These are phyloP conservation scores for Lasioglossum pauxillum DNA, from an alignment of 2,888 invertebrate genomes.

Conservation along the genomic window DNA sequence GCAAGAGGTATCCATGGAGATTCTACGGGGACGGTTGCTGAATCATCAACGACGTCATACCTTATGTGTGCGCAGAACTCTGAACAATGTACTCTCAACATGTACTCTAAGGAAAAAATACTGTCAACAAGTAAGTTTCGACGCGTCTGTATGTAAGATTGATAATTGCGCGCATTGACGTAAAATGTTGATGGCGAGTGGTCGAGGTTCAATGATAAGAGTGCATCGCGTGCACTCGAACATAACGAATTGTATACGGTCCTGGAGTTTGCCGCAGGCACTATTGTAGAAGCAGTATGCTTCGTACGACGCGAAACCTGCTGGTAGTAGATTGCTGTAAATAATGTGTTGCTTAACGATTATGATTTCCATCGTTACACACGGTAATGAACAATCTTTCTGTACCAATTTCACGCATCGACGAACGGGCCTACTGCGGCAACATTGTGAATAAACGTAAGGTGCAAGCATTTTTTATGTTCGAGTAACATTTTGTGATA, in stretches of 20 bases:
- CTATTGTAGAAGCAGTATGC: background rate
- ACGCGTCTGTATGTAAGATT: background rate
- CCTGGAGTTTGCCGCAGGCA: background rate
- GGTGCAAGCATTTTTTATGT: background rate
- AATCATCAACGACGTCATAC: background rate
- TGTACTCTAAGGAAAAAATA: too few species aligned
- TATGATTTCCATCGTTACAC: background rate
- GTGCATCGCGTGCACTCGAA: constrained; percentile 9
- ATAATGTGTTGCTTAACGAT: background rate
- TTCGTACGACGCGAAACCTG: background rate
- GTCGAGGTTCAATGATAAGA: background rate
- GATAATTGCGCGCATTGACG: background rate
- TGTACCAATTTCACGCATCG: background rate
- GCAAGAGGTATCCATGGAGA: background rate
- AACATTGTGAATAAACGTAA: background rate
- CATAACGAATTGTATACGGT: background rate
- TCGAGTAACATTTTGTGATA: background rate
- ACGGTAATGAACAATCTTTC: background rate
- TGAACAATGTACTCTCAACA: background rate
- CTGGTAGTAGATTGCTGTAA: background rate
- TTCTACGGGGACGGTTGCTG: background rate
- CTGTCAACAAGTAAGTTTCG: background rate
- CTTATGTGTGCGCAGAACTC: background rate
- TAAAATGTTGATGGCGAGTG: background rate
- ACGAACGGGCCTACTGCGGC: background rate